These are phyloP conservation scores for Holothuria leucospilota DNA, from an alignment of 53 echinoderm and acorn worm species.

Conservation along the genomic window DNA sequence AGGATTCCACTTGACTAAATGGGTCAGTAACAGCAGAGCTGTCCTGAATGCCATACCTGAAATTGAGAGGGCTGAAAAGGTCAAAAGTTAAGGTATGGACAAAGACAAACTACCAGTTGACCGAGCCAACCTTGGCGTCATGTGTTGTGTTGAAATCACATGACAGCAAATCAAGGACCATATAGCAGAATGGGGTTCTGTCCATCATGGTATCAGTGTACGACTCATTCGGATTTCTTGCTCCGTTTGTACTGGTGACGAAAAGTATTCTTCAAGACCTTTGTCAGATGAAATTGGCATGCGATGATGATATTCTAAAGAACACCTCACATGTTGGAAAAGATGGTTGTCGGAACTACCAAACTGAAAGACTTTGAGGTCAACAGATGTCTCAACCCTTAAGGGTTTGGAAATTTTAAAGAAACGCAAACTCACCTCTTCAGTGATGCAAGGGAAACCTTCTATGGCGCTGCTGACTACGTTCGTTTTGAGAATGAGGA, in stretches of 20 bases:
- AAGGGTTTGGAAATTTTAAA: too few species aligned
- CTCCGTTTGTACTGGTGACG: conserved; percentile 58
- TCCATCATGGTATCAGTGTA: conserved; percentile 54
- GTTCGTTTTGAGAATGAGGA: conserved; percentile 25
- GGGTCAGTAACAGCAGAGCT: conserved; percentile 52
- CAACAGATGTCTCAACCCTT: conserved; percentile 40
- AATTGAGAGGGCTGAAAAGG: conserved; percentile 47
- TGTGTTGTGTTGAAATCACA: conserved; percentile 5
- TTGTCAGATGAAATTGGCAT: conserved; percentile 41
- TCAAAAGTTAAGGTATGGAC: conserved; percentile 40
- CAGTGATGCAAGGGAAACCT: conserved; percentile 46
- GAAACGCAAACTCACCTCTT: too few species aligned
- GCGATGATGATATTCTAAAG: conserved; percentile 54
- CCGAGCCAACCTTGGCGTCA: conserved; percentile 15
- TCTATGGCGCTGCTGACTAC: conserved; percentile 62
- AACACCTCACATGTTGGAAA: background rate
- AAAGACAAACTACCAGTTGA: conserved; percentile 13
- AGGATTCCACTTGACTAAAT: conserved; percentile 64
- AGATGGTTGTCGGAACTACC: conserved; percentile 3
- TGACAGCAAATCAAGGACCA: background rate
- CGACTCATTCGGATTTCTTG: conserved; percentile 57
- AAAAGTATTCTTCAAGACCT: conserved; percentile 66
- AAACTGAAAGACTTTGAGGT: background rate
- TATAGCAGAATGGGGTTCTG: conserved; percentile 35
- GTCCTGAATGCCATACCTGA: conserved; percentile 51